Base-by-base conservation (phyloP, 2,888 invertebrate genomes). In the Lasioglossum oenotherae region DNA sequence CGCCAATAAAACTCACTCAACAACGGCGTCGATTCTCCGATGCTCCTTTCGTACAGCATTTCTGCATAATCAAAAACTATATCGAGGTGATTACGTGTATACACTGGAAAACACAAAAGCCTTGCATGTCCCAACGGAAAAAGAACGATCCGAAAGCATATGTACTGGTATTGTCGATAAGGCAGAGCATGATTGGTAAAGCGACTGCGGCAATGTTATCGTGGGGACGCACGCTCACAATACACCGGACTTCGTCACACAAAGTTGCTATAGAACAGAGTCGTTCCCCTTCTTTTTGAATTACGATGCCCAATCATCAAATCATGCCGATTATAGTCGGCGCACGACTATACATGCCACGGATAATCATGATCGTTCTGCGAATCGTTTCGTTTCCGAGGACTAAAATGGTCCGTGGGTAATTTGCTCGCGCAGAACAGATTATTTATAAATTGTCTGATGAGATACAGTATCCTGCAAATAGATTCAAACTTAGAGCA, bases 141-240 rank as follows among this genome's bases (percentile, higher is more conserved):
- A 77, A 67, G n/a, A 31, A 60, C 73, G 41, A 69, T 46, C 46
- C 41, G 74, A 64, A 41, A 67, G 31, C 19, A 31, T 80, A n/a
- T n/a, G n/a, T n/a, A 46, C 41, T 80, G 57, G 60, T 49, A 38
- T 72, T 53, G 91, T 90, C 90, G 90, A 86, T 90, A 90, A 90
- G 79, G 74, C 74, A 90, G 90, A 88, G 49, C 71, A 44, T 57
- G 73, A 69, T 84, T 74, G 57, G 57, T 35, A 69, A 38, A 44
- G 38, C 27, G 38, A 75, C 31, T 73, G 35, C 12, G 80, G 74
- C 41, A 80, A 46, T 46, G n/a, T 80, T 80, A 85, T 85, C 85
- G 31, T 14, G 5, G 5, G 60, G 38, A 60, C 60, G 53, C 53
- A 23, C 35, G 23, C 78, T 23, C 23, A 8, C n/a, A 71, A 71